Evolutionary conservation across 2,113 vertebrate genomes (phyloP), one percentile per base, ranked within the genome.

Genomic region (Cricetomys ansorgei): DNA sequence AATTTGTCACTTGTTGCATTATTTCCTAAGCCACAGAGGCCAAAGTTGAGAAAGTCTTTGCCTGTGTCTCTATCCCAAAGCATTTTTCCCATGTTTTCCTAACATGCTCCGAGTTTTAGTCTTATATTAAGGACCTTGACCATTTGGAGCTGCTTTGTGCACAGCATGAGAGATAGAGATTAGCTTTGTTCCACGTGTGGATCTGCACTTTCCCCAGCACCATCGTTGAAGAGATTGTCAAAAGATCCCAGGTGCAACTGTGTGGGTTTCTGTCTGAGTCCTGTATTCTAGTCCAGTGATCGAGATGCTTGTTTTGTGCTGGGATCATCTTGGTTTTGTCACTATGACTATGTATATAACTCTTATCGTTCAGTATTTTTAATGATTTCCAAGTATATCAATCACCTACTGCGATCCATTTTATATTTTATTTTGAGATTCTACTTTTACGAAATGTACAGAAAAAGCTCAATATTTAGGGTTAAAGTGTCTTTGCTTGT

Each of bases 331-430:
- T 43, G 85, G 13, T 59, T 88, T 88, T 88, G n/a, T 57, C 53
- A 43, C 37, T 12, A 88, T 43, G 69, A 40, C 25, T 73, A 17
- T 16, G 1, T 57, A 25, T n/a, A 72, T 57, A 88, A 57, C 19
- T 86, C 37, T 10, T 57, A 57, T 11, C 43, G 50, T 65, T 62
- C 43, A 50, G 40, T 69, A 67, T 89, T 76, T 92, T 86, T 69
- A 96, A 91, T 94, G 16, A 95, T 87, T 85, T 95, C 21, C 64
- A 85, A 94, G 85, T 85, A 81, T 16, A 88, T 53, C 73, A 94
- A 81, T 94, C 31, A 72, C 1, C 80, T 17, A 88, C 79, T 45
- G 10, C 93, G 53, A 5, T 65, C 15, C 75, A 29, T 90, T 88
- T 77, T 69, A 80, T 80, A 12, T 88, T 92, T 72, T 27, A 93